Evolutionary conservation across 1,140 invertebrate species (phyloP).

Genomic region (Caerostris darwini): DNA sequence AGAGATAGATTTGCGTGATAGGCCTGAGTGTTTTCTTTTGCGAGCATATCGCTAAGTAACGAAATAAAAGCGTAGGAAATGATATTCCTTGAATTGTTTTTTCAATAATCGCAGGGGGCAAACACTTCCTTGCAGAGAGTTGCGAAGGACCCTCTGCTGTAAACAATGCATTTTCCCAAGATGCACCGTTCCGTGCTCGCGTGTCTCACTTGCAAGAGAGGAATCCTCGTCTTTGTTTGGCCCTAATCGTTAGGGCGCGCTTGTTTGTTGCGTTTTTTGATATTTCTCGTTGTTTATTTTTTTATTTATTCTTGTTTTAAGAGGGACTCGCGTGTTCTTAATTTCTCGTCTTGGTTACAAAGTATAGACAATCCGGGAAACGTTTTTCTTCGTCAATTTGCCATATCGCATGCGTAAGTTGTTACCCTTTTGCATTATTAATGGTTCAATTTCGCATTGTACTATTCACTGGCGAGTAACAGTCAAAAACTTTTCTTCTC

Average conservation of each 20-base stretch:
- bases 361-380: no score
- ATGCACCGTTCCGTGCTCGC: not conserved
- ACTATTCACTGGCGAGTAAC: no score
- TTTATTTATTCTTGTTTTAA: not conserved
- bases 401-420: no score
- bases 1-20: no score
- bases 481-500: no score
- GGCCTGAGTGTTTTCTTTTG: not conserved
- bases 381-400: no score
- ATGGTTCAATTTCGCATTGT: no score
- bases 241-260: no score
- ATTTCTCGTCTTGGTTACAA: conserved; percentile 15
- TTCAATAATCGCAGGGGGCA: not conserved
- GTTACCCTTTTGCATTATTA: no score
- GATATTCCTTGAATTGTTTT: not conserved
- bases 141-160: not conserved
- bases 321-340: not conserved
- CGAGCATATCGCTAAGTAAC: not conserved
- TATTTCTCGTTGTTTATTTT: not conserved
- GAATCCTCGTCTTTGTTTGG: not conserved
- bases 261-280: not conserved
- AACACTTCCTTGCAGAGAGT: no score
- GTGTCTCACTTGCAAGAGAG: not conserved
- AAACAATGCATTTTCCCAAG: not conserved
- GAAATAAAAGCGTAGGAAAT: not conserved